Evolutionary conservation across 2,888 invertebrate species (phyloP).

Genomic region (Brachyptera putata): DNA sequence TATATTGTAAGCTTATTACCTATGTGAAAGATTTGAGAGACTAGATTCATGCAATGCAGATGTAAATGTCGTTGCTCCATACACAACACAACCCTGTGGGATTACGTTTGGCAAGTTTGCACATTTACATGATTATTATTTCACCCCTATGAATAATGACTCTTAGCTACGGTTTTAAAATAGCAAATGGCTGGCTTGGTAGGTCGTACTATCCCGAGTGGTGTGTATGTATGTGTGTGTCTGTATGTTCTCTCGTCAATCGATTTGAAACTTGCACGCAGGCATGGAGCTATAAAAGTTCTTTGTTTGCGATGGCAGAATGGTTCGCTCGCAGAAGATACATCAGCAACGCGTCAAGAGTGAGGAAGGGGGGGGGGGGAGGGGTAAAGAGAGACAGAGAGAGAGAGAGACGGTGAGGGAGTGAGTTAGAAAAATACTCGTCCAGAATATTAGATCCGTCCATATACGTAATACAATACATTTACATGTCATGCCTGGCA

Average conservation of each 20-base stretch:
- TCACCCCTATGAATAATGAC: neutral
- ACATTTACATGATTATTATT: neutral
- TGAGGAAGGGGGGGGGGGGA: neutral
- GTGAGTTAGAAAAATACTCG: neutral
- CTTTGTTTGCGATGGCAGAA: slow-evolving; percentile 10
- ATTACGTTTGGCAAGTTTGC: too few relatives aligned
- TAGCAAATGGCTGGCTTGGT: neutral
- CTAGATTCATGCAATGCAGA: too few relatives aligned
- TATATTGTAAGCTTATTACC: too few relatives aligned
- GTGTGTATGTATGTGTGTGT: neutral
- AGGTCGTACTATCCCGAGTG: neutral
- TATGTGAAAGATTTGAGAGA: too few relatives aligned
- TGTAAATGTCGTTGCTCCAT: too few relatives aligned
- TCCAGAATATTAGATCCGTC: neutral
- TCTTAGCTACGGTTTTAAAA: neutral
- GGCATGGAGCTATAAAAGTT: neutral
- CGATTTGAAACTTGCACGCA: neutral
- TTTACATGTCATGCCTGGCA: neutral
- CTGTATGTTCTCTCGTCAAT: slow-evolving; percentile 2
- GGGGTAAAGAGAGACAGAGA: neutral
- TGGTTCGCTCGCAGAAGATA: neutral
- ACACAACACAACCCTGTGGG: too few relatives aligned
- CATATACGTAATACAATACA: neutral
- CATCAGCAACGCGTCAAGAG: neutral
- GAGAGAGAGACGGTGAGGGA: neutral